Base-by-base conservation (phyloP, 1,140 invertebrate species). In the Drosophila murphyi region DNA sequence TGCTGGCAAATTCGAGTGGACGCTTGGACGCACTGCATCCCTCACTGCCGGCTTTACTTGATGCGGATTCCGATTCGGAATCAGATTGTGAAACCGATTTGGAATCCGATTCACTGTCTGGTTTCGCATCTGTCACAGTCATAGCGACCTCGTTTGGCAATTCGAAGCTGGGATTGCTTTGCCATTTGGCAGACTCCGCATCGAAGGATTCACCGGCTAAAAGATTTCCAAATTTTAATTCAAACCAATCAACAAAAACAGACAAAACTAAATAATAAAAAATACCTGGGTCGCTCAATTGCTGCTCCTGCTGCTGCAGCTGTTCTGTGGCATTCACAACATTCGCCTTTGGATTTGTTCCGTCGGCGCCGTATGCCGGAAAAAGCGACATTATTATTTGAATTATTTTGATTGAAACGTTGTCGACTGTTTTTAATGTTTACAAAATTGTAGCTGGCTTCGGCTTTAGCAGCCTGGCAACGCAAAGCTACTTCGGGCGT, bases 1-100 rank as follows among this genome's bases (percentile, higher is more conserved):
- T 54, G n/a, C 92, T 92, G 29, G 92, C 80, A 59, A 91, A 87
- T 32, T 93, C 85, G 7, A 93, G 75, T 0, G 3, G 3, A 1
- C 20, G 57, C 8, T 1, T 5, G 37, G 6, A 1, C 7, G 28
- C 1, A 5, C 31, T 12, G 32, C 5, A 5, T 4, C 2, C 34
- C 10, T 29, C 8, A 8, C 4, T 51, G 1, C 5, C 5, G 8
- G 2, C 28, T 2, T 77, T 43, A 2, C 7, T 29, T 3, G 45
- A 6, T 5, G 50, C 7, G 0, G 37, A 2, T 8, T 34, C 56
- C 0, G 32, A 20, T 4, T 59, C 48, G 0, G 37, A n/a, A 7
- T 62, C 12, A 12, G 67, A 5, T 7, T 59, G 29, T 0, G 31
- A 47, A 3, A 43, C 8, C 0, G 31, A 34, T 3, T 62, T 10